phyloP scores from a whole-genome alignment of 2,797 vertebrate genomes.

The Alouatta caraya region DNA sequence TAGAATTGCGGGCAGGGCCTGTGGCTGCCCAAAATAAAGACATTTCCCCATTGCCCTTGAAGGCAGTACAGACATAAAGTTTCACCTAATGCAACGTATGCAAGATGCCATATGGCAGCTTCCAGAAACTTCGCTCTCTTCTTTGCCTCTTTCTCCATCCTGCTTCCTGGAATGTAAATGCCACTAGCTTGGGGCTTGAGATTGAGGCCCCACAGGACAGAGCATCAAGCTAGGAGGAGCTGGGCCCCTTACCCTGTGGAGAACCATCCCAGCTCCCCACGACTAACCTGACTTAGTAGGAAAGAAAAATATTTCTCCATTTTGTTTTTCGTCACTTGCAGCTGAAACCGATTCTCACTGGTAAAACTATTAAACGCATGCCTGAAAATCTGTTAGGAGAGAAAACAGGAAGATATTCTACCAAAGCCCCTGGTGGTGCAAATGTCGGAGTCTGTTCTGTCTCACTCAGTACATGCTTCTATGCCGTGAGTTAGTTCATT shows the following conservation, averaged over 20 bases:
- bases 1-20: not conserved
- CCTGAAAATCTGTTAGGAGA: not conserved
- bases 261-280: accelerated
- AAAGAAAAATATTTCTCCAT: not conserved
- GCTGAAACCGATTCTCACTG: not conserved
- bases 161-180: not conserved
- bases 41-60: not conserved
- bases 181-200: not conserved
- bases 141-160: not conserved
- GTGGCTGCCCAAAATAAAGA: not conserved
- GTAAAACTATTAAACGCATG: not conserved
- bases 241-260: no score
- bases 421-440: no score
- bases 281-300: not conserved
- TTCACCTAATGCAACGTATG: not conserved
- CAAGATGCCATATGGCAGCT: not conserved
- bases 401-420: not conserved
- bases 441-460: not conserved
- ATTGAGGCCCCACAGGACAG: not conserved
- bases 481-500: not conserved
- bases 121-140: not conserved
- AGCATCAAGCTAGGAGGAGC: not conserved
- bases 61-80: not conserved
- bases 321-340: not conserved
- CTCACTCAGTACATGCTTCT: not conserved